These are phyloP conservation scores for Onychostruthus taczanowskii DNA, from an alignment of 2,113 vertebrate genomes.

Conservation along the genomic window DNA sequence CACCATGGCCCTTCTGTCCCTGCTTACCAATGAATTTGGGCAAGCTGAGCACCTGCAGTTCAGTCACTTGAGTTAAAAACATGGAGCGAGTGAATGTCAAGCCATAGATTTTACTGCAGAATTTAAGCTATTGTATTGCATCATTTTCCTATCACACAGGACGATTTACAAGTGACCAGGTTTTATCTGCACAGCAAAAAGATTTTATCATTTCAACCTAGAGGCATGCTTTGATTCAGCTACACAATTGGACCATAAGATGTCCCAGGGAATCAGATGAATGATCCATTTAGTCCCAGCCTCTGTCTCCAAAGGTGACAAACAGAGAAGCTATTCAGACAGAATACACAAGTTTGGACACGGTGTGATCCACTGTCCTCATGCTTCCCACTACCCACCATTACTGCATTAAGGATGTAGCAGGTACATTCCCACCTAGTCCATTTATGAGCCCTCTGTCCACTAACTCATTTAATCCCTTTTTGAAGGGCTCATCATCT, in stretches of 20 bases:
- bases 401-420: accelerated
- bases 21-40: not conserved
- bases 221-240: not conserved
- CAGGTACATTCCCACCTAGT: not conserved
- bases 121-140: not conserved
- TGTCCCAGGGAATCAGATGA: not conserved
- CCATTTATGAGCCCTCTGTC: not conserved
- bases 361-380: not conserved
- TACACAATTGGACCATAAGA: not conserved
- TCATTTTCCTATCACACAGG: not conserved
- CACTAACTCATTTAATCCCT: not conserved
- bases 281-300: not conserved
- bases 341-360: not conserved
- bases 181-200: not conserved
- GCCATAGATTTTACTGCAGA: not conserved
- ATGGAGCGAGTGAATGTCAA: not conserved
- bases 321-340: not conserved
- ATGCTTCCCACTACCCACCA: not conserved
- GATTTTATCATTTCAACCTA: not conserved
- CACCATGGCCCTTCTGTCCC: not conserved
- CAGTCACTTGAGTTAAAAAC: not conserved
- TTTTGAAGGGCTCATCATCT: not conserved
- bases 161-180: not conserved
- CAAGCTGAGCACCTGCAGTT: not conserved
- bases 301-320: not conserved